These are phyloP conservation scores for Oophaga sylvatica DNA, from an alignment of 2,797 vertebrate species.

Conservation along the genomic window DNA sequence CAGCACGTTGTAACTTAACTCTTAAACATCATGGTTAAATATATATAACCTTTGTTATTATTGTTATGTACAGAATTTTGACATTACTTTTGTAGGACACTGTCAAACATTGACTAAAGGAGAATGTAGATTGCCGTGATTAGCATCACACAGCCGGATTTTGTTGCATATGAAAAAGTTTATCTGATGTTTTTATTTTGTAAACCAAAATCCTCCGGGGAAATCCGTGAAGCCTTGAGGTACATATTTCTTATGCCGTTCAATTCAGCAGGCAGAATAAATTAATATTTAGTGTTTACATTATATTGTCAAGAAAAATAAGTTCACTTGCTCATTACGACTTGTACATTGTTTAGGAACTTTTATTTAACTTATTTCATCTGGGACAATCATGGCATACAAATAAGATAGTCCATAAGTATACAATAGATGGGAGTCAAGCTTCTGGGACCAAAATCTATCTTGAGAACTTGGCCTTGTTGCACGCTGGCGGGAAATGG, in stretches of 20 bases:
- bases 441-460: no score
- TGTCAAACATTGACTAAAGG: slow-evolving; percentile 23
- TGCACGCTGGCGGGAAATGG: no score
- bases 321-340: slow-evolving; percentile 8
- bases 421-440: no score
- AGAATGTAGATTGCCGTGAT: slow-evolving; percentile 30
- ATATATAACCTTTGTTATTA: slow-evolving; percentile 22
- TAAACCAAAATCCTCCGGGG: slow-evolving; percentile 26
- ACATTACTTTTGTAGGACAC: slow-evolving; percentile 29
- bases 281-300: slow-evolving; percentile 51
- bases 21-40: slow-evolving; percentile 36
- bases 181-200: slow-evolving; percentile 43
- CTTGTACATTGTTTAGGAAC: neutral
- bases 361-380: neutral
- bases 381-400: no score
- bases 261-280: slow-evolving; percentile 12
- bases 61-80: slow-evolving; percentile 22
- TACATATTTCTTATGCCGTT: slow-evolving; percentile 38
- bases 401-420: no score
- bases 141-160: slow-evolving; percentile 28
- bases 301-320: slow-evolving; percentile 40
- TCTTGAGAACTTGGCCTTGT: no score
- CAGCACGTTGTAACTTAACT: slow-evolving; percentile 30
- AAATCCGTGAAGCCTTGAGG: slow-evolving; percentile 36
- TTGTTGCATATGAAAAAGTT: slow-evolving; percentile 29